These are phyloP conservation scores for Gari tellinella DNA, from an alignment of 2,888 invertebrate species.

Conservation along the genomic window DNA sequence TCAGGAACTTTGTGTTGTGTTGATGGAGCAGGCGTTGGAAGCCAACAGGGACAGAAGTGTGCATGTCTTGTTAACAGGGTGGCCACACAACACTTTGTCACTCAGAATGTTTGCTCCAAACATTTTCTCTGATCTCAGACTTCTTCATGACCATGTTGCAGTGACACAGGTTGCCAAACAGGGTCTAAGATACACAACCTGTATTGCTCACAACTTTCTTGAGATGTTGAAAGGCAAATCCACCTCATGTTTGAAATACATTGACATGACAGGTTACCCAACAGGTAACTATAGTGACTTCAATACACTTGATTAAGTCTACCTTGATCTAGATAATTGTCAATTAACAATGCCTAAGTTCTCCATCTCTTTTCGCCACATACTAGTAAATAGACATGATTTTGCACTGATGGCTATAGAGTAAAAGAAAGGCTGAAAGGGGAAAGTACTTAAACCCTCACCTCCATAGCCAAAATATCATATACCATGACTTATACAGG, in stretches of 20 bases:
- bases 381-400: too few species aligned
- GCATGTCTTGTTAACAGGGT: slow-evolving; percentile 75
- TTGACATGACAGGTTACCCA: slow-evolving; percentile 81
- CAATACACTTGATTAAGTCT: too few species aligned
- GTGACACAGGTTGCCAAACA: slow-evolving; percentile 70
- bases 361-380: too few species aligned
- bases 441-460: too few species aligned
- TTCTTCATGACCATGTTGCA: slow-evolving; percentile 72
- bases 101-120: slow-evolving; percentile 76
- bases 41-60: slow-evolving; percentile 76
- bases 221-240: slow-evolving; percentile 78
- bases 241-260: slow-evolving; percentile 73
- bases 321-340: too few species aligned
- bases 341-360: too few species aligned
- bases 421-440: too few species aligned
- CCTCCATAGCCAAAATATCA: too few species aligned
- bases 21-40: slow-evolving; percentile 77
- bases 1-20: slow-evolving; percentile 67
- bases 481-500: too few species aligned
- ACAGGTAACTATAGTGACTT: too few species aligned
- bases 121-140: slow-evolving; percentile 70
- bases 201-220: slow-evolving; percentile 80
- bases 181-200: slow-evolving; percentile 80
- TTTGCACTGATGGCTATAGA: too few species aligned
- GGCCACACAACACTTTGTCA: slow-evolving; percentile 75